Conservation (phyloP, 1,140 invertebrate genomes). For the Sipha flava region DNA sequence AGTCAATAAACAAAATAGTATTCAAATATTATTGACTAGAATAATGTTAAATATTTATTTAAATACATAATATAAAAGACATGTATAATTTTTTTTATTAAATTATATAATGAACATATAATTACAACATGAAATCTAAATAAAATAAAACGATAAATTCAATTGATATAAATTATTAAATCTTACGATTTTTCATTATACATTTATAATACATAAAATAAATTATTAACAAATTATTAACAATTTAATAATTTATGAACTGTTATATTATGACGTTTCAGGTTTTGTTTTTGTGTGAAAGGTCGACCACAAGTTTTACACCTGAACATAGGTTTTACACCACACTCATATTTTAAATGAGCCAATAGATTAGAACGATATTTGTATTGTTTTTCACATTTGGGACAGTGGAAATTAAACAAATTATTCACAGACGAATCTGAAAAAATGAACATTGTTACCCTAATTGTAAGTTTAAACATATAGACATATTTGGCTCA, state of each 20-base stretch:
- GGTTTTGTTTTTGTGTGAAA: conserved; percentile 9
- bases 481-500: not conserved
- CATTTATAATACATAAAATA: too few relatives aligned
- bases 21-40: too few relatives aligned
- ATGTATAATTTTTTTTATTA: too few relatives aligned
- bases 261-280: not conserved
- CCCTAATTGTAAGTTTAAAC: not conserved
- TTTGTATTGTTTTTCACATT: conserved; percentile 47
- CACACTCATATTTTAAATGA: conserved; percentile 45
- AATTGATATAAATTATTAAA: too few relatives aligned
- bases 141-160: too few relatives aligned
- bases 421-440: not conserved
- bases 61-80: too few relatives aligned
- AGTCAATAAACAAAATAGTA: too few relatives aligned
- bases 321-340: conserved; percentile 45
- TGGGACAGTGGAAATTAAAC: not conserved
- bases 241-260: not conserved
- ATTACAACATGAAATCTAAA: too few relatives aligned
- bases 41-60: too few relatives aligned
- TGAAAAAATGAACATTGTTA: not conserved
- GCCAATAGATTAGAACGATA: conserved; percentile 39
- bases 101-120: too few relatives aligned
- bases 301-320: not conserved
- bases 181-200: too few relatives aligned
- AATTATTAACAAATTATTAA: too few relatives aligned